A percentile compares a stretch with the other conserved stretches of the same genome.
phyloP scores from a whole-genome alignment of 1,140 invertebrate species.

The Conopomorpha cramerella region DNA sequence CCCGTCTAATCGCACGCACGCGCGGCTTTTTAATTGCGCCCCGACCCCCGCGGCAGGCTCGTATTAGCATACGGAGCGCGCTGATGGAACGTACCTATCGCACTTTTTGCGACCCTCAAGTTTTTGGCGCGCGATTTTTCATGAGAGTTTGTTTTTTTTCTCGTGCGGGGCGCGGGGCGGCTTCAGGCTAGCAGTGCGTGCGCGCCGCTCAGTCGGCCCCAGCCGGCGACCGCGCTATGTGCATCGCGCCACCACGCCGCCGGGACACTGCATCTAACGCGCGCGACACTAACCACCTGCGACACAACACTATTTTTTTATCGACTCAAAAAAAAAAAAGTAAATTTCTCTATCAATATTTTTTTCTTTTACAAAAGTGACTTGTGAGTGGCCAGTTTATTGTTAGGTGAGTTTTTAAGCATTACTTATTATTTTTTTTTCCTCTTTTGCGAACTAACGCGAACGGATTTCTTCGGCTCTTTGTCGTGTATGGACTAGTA shows the following conservation, averaged over 20 bases:
- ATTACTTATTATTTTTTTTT: no score
- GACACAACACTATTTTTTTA: no score
- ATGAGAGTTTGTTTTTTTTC: slow-evolving; percentile 26
- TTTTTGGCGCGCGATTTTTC: slow-evolving; percentile 36
- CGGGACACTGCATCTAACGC: no score
- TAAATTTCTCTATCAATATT: neutral
- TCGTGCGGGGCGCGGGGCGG: slow-evolving; percentile 6
- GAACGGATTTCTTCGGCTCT: no score
- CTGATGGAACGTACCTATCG: slow-evolving; percentile 21
- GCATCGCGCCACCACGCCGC: slow-evolving; percentile 18
- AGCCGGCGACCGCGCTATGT: slow-evolving; percentile 43
- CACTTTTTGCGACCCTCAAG: slow-evolving; percentile 53
- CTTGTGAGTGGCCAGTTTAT: neutral
- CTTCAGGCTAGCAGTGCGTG: slow-evolving; percentile 29
- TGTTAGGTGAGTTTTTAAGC: neutral
- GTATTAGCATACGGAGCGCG: slow-evolving; percentile 55
- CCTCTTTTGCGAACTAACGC: slow-evolving; percentile 32
- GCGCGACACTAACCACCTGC: no score
- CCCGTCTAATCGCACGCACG: slow-evolving; percentile 57
- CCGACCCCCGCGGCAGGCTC: slow-evolving; percentile 33
- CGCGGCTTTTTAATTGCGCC: slow-evolving; percentile 56
- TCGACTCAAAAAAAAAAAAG: no score
- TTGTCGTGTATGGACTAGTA: slow-evolving; percentile 33
- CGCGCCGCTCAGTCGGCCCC: slow-evolving; percentile 45
- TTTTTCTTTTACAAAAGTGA: neutral